Base-by-base conservation (phyloP, 2,888 invertebrate species). In the Molorchus minor region DNA sequence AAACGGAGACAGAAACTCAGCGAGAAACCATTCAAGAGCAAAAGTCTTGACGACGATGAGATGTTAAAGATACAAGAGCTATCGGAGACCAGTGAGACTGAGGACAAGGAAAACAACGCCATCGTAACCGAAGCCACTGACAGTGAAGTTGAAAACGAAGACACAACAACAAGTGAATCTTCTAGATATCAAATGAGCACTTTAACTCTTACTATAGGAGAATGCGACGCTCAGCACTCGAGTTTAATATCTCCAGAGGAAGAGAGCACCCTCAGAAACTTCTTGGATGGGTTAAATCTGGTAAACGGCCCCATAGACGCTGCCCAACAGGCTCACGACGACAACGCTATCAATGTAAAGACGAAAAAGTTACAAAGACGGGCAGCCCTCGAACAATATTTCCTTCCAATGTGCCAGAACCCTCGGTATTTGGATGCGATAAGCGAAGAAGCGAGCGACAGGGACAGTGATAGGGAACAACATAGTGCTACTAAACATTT, bases 361-460 rank as follows among this genome's bases (percentile, higher is more conserved):
- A 69, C 78, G 17, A 77, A 82, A 44, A 83, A 84, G 55, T 80
- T 80, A 8, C 83, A 83, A 64, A 87, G 85, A 67, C 83, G 85
- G 2, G 83, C 82, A 5, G 83, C 84, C 19, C 70, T 86, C 19
- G 85, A 85, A 65, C 79, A 83, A 53, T 85, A 86, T 71, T 86
- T 85, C 65, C 78, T 86, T 54, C 84, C 87, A 0, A 84, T 84
- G 43, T 80, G 82, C 58, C 79, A 87, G 4, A 86, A 87, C 71
- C 87, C 88, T 8, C 84, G 90, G 74, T 88, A 86, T 65, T 81
- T 92, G 72, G 91, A 91, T 74, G 90, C 89, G 3, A 92, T 92
- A 66, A 87, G 88, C 71, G 92, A 92, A 79, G 92, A 92, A 81
- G 86, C 86, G 2, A 90, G 90, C 71, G 88, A 89, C 71, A 65